Base-by-base conservation (phyloP, 2,113 vertebrate species). In the Zapornia atra region DNA sequence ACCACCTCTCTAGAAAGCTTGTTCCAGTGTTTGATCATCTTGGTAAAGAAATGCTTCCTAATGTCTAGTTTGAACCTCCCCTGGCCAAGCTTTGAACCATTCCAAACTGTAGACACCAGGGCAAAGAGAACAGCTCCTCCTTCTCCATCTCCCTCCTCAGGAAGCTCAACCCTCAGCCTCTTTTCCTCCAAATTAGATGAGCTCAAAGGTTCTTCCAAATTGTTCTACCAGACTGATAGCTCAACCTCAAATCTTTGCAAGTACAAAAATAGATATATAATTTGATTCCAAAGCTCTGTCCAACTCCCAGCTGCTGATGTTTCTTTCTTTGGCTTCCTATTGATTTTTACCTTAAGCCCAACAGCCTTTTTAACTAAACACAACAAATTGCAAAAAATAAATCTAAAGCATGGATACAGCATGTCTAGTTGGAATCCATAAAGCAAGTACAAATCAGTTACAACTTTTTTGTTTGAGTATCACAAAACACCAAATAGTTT, bases 341-440 rank as follows among this genome's bases (percentile, higher is more conserved):
- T 93, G 87, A 95, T 92, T 96, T 94, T 89, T 40, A 26, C 71
- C 36, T 93, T 60, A 73, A 11, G 33, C 72, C 17, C 54, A 88
- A 77, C 12, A 87, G 2, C 17, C 16, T 82, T 84, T 95, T 90
- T 91, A 68, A 80, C 18, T 29, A 44, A 51, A 48, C 0, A 1
- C 8, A 68, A 71, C 46, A 86, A 86, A 53, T 3, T 48, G 7
- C 4, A 68, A 56, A 73, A 86, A 60, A 34, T 66, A 86, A 79
- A 46, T 31, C 44, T 19, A 61, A 13, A 59, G 1, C 57, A 40
- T 79, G 25, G 50, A 80, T 44, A 57, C 2, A 76, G 29, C 54
- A 26, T 5, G 16, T 70, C 57, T 78, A 73, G 75, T 61, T 81
- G 48, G 25, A 31, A 14, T 66, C 40, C 94, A n/a, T 85, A 91